A percentile compares a stretch with the other conserved stretches of the same genome.
These are phyloP conservation scores for Whitmania pigra DNA, from an alignment of 1,140 invertebrate species.

Conservation along the genomic window DNA sequence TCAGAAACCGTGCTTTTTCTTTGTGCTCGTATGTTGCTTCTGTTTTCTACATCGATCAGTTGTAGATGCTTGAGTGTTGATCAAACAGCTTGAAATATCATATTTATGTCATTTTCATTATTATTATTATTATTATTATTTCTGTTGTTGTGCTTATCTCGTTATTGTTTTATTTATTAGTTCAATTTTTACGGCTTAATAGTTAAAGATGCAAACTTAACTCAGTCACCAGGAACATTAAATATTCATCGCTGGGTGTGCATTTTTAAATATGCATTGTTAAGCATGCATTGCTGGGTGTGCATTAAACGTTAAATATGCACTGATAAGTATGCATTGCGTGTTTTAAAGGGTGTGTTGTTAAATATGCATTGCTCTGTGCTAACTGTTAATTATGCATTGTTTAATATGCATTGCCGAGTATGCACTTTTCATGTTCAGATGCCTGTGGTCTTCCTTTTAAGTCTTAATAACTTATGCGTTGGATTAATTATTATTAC, in stretches of 20 bases:
- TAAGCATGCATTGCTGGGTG: neutral
- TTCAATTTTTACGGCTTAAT: neutral
- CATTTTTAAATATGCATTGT: neutral
- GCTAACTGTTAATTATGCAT: too few relatives aligned
- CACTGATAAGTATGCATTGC: neutral
- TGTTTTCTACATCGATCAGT: too few relatives aligned
- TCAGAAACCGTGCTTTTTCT: neutral
- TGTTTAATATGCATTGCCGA: neutral
- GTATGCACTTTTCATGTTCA: neutral
- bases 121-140: neutral
- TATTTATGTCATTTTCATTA: neutral
- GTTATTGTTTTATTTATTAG: neutral
- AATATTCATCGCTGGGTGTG: neutral
- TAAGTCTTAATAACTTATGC: too few relatives aligned
- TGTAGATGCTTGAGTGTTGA: too few relatives aligned
- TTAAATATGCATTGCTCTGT: neutral
- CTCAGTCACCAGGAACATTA: too few relatives aligned
- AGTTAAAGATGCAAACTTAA: too few relatives aligned
- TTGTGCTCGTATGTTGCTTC: too few relatives aligned
- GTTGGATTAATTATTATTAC: neutral
- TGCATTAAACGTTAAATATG: neutral
- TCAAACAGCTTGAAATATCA: too few relatives aligned
- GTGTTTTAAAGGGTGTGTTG: neutral
- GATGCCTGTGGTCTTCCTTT: neutral
- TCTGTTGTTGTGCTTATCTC: neutral